Percentiles rank a stretch among this genome's conserved stretches.
phyloP scores from a whole-genome alignment of 2,888 invertebrate species.

The Atrina japonica region DNA sequence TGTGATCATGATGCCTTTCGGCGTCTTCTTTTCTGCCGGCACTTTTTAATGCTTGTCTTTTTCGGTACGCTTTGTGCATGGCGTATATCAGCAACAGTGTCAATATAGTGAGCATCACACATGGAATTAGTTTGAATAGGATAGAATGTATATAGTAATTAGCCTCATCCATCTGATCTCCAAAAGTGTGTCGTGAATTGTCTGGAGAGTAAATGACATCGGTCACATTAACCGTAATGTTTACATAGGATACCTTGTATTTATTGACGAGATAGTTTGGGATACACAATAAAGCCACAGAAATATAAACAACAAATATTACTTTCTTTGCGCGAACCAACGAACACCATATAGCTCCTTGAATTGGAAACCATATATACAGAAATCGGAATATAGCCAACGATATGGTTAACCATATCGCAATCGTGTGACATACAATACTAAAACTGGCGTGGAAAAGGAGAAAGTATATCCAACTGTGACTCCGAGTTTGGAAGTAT shows the following conservation, averaged over 20 bases:
- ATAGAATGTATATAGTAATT: constrained; percentile 88
- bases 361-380: constrained; percentile 88
- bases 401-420: constrained; percentile 95
- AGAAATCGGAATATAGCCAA: constrained; percentile 94
- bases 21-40: constrained; percentile 77
- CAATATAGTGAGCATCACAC: constrained; percentile 89
- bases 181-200: not conserved
- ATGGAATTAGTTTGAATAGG: constrained; percentile 95
- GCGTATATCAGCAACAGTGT: constrained; percentile 81
- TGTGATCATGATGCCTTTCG: constrained; percentile 78
- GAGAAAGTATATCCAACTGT: constrained; percentile 80
- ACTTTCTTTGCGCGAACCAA: constrained; percentile 90
- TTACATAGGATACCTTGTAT: constrained; percentile 74
- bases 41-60: constrained; percentile 71
- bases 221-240: constrained; percentile 7
- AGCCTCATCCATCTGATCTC: constrained; percentile 17
- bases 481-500: constrained; percentile 69
- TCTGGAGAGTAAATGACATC: constrained; percentile 24
- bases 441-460: constrained; percentile 93
- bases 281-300: constrained; percentile 90
- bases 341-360: constrained; percentile 91
- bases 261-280: constrained; percentile 90
- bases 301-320: constrained; percentile 90
- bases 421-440: constrained; percentile 93
- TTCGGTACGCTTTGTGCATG: constrained; percentile 79